A percentile compares a stretch with the other conserved stretches of the same genome.
phyloP scores from a whole-genome alignment of 2,888 invertebrate species.

The Camptogramma bilineatum region DNA sequence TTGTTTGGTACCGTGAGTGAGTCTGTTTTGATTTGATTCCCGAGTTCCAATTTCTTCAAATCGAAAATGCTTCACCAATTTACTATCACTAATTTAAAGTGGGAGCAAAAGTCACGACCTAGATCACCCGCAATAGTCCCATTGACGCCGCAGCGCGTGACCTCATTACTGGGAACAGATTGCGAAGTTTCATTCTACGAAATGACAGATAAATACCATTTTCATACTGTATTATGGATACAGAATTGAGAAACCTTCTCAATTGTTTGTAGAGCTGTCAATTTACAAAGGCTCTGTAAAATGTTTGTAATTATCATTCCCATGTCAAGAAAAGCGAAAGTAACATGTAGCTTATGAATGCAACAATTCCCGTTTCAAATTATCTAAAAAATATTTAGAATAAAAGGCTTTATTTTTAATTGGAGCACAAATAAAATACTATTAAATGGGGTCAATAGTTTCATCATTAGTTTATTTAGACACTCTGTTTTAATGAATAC shows the following conservation, averaged over 20 bases:
- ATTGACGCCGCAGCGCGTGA: constrained; percentile 31
- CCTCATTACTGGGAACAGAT: constrained; percentile 31
- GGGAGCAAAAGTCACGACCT: constrained; percentile 31
- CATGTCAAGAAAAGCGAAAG: neutral
- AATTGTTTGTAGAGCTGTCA: neutral
- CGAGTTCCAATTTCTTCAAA: neutral
- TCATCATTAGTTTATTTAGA: neutral
- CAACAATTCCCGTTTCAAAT: too few relatives aligned
- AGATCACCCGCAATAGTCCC: constrained; percentile 31
- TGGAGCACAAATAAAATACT: neutral
- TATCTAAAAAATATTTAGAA: neutral
- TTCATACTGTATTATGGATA: neutral
- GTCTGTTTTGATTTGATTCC: neutral
- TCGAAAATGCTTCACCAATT: constrained; percentile 1
- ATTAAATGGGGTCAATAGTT: neutral
- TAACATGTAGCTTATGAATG: neutral
- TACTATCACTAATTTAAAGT: constrained; percentile 23
- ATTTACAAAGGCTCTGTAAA: neutral
- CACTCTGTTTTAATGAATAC: neutral
- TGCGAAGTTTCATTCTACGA: constrained; percentile 20
- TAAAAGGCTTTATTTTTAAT: neutral
- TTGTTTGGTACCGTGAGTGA: neutral
- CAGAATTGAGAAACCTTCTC: too few relatives aligned
- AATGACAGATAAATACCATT: constrained; percentile 7
- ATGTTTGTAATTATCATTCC: neutral